phyloP scores from a whole-genome alignment of 64 coral and sea anemone species.

The Orbicella faveolata region DNA sequence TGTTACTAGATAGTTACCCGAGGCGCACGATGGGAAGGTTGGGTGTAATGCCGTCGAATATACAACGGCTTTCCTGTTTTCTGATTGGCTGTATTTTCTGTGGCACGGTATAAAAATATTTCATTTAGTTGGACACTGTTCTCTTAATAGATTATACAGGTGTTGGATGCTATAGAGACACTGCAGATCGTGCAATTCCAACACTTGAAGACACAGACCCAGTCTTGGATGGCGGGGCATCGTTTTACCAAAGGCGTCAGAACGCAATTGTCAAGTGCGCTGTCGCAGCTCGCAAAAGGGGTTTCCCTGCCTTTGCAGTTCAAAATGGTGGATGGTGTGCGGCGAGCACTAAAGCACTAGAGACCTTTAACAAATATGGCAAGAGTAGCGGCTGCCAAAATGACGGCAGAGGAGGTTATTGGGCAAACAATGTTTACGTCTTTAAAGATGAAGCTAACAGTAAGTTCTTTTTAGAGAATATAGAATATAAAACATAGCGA shows the following conservation, averaged over 20 bases:
- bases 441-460: neutral
- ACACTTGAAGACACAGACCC: conserved; percentile 19
- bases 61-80: too few relatives aligned
- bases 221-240: neutral
- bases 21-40: too few relatives aligned
- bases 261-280: conserved; percentile 56
- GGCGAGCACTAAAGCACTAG: neutral
- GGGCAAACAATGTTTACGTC: conserved; percentile 62
- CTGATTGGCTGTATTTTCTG: too few relatives aligned
- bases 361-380: conserved; percentile 53
- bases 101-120: too few relatives aligned
- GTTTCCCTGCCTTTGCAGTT: conserved; percentile 42
- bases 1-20: neutral
- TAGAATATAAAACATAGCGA: too few relatives aligned
- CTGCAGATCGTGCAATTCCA: conserved; percentile 38
- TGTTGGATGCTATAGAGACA: conserved; percentile 48
- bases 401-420: conserved; percentile 55
- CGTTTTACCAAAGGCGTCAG: neutral
- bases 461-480: too few relatives aligned
- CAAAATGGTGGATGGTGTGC: conserved; percentile 62
- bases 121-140: too few relatives aligned
- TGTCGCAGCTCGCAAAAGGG: conserved; percentile 15
- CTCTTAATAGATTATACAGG: neutral
- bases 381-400: neutral
- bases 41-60: too few relatives aligned